phyloP scores from a whole-genome alignment of 2,888 invertebrate genomes.

The Poecilobothrus nobilitatus region DNA sequence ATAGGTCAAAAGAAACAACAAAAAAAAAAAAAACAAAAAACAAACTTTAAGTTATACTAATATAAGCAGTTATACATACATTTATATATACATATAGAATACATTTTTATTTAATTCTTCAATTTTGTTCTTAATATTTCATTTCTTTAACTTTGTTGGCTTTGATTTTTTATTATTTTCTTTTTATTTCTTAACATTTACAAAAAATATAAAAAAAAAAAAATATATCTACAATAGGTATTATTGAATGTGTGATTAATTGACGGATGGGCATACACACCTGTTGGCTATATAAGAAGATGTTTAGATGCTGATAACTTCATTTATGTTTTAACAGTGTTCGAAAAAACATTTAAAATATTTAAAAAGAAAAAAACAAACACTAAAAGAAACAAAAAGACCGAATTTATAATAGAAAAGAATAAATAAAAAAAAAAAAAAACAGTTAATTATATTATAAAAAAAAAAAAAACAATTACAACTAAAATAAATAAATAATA shows the following conservation, averaged over 20 bases:
- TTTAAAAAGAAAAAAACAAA: background rate
- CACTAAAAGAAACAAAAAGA: too few species aligned
- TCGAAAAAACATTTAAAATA: background rate
- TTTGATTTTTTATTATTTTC: too few species aligned
- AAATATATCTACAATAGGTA: background rate
- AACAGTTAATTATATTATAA: background rate
- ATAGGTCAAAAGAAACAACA: too few species aligned
- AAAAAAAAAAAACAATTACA: background rate
- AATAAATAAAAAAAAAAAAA: background rate
- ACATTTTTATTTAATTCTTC: too few species aligned
- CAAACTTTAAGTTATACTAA: too few species aligned
- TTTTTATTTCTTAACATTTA: background rate
- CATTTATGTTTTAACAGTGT: constrained; percentile 7
- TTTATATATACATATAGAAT: too few species aligned
- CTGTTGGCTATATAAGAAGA: constrained; percentile 9
- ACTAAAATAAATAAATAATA: too few species aligned
- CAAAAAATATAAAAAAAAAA: background rate
- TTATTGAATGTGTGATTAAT: background rate
- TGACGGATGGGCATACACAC: background rate
- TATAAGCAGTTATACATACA: too few species aligned
- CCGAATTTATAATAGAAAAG: too few species aligned
- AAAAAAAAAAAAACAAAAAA: too few species aligned
- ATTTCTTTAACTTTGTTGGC: background rate
- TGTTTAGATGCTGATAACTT: background rate
- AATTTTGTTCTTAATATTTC: too few species aligned